Base-by-base conservation (phyloP, 2,113 vertebrate genomes). In the Ia io region DNA sequence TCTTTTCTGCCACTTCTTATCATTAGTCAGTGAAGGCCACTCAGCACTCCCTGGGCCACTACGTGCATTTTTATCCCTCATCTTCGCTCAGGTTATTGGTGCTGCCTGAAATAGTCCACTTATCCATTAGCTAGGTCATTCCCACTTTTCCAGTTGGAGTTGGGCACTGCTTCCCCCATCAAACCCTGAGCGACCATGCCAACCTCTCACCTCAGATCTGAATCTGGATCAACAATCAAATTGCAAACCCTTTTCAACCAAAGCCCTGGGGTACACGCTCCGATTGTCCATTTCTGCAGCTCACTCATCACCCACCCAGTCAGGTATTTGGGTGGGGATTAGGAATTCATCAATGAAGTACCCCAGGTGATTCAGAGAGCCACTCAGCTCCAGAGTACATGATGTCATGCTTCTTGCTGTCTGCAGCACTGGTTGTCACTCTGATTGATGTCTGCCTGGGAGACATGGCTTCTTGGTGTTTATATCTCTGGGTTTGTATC, bases 21-120 rank as follows among this genome's bases (percentile, higher is more conserved):
- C 47, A 0, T 14, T 1, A 6, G 37, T 14, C 1, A 1, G 0
- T 3, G 18, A 6, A 30, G 51, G 1, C 23, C 76, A 2, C 13
- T n/a, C 2, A 2, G 1, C 8, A 20, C 23, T 23, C n/a, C 23
- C 9, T 10, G 49, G 67, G 20, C 42, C 14, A 17, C 17, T 9
- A 0, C 28, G 0, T 8, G 51, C n/a, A 5, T 74, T 3, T 42
- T 16, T 32, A 0, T 1, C 18, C n/a, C 10, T 59, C 17, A 8
- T 17, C 6, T 74, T 67, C 7, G 28, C 12, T 78, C 80, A 53
- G n/a, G 42, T 28, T 23, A 1, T 37, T 12, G 30, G 51, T 44
- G 12, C 73, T 69, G 23, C 25, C 10, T 63, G n/a, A 78, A 51
- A 0, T 18, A 7, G 0, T 23, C 32, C 32, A 1, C 32, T 1